A percentile compares a stretch with the other conserved stretches of the same genome.
These are phyloP conservation scores for Anabas testudineus DNA, from an alignment of 2,797 vertebrate species.

Conservation along the genomic window DNA sequence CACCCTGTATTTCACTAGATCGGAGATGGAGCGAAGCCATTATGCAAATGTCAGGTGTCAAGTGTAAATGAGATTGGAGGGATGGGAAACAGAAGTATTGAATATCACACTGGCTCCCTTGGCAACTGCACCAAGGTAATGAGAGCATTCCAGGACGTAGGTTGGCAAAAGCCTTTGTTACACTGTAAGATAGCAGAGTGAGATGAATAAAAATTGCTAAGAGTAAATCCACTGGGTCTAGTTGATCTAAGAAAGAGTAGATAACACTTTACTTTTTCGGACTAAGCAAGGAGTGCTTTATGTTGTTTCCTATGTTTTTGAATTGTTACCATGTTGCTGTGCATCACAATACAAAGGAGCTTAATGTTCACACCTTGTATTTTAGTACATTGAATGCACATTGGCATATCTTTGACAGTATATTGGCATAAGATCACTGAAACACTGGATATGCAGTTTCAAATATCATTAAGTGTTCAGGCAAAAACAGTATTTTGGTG, in stretches of 20 bases:
- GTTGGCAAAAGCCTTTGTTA: constrained; percentile 60
- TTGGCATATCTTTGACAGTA: too few species aligned
- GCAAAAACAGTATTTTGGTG: too few species aligned
- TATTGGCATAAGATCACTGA: not conserved
- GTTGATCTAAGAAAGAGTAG: constrained; percentile 41
- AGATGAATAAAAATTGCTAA: constrained; percentile 24
- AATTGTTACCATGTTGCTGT: not conserved
- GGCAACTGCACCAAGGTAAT: constrained; percentile 74
- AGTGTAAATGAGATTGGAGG: constrained; percentile 84
- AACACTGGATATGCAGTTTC: not conserved
- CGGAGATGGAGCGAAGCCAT: constrained; percentile 75
- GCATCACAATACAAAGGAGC: too few species aligned
- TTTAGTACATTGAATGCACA: not conserved
- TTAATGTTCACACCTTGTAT: not conserved
- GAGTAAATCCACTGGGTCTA: constrained; percentile 32
- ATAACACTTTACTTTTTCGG: constrained; percentile 31
- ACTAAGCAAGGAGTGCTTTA: not conserved
- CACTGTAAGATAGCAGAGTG: constrained; percentile 39
- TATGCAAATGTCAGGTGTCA: constrained; percentile 85
- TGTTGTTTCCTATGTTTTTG: not conserved
- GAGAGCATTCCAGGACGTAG: constrained; percentile 70
- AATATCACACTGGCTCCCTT: constrained; percentile 74
- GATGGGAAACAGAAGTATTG: constrained; percentile 79
- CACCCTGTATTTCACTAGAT: constrained; percentile 62
- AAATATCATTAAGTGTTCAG: not conserved